These are phyloP conservation scores for Lithobius niger DNA, from an alignment of 1,140 invertebrate genomes.

Conservation along the genomic window DNA sequence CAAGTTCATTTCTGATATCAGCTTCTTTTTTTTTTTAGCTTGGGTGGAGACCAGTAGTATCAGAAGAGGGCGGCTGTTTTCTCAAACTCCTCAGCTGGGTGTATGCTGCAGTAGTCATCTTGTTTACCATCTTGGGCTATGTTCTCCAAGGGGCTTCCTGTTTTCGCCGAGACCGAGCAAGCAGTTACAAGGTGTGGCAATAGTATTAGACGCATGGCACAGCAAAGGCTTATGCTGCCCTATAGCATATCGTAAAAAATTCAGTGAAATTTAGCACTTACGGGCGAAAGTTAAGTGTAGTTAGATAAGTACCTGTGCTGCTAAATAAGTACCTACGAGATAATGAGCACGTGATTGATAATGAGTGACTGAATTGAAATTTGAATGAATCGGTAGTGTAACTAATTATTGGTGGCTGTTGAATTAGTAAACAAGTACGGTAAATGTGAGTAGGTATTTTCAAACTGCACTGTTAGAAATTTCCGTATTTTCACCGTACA, in stretches of 20 bases:
- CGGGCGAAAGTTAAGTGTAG: too few species aligned
- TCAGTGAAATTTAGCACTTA: not conserved
- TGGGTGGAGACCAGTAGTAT: not conserved
- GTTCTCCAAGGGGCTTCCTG: slow-evolving; percentile 3
- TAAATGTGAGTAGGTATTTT: too few species aligned
- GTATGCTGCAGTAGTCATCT: not conserved
- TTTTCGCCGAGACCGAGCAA: slow-evolving; percentile 1
- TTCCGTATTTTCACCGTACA: too few species aligned
- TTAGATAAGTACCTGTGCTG: too few species aligned
- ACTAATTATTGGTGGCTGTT: too few species aligned
- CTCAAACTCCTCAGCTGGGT: not conserved
- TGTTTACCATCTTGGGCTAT: slow-evolving; percentile 3
- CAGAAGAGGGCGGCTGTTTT: not conserved
- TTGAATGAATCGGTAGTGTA: too few species aligned
- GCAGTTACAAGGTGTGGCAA: not conserved
- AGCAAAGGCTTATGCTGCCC: too few species aligned
- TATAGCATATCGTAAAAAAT: not conserved
- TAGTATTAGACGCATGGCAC: not conserved
- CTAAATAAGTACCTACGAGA: too few species aligned
- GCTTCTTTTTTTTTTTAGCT: slow-evolving; percentile 1
- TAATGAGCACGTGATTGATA: too few species aligned
- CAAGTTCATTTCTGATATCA: not conserved
- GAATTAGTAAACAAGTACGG: too few species aligned
- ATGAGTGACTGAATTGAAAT: too few species aligned
- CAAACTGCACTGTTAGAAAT: too few species aligned